Conservation (phyloP, 2,797 vertebrate species). For the Lepus townsendii region DNA sequence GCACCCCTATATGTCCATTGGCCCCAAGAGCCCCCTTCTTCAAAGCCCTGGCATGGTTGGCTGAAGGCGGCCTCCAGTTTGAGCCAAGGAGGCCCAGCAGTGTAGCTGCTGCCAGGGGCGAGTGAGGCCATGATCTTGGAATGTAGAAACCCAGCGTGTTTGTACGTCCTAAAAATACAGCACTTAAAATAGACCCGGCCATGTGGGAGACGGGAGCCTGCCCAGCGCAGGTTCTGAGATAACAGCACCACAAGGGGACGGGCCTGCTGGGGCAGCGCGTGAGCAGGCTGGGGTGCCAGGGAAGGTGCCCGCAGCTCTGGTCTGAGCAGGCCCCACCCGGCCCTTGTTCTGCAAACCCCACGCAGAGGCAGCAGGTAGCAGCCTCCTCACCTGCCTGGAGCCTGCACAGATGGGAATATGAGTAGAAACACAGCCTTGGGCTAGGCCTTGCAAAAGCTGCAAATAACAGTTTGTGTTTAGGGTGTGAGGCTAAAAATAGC, state of each 20-base stretch:
- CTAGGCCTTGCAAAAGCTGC: constrained; percentile 71
- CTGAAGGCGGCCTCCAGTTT: constrained; percentile 15
- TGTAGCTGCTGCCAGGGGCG: not conserved
- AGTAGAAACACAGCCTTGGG: not conserved
- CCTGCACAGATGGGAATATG: not conserved
- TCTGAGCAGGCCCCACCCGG: not conserved
- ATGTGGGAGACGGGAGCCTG: constrained; percentile 7
- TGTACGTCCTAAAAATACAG: constrained; percentile 71
- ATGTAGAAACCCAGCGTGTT: constrained; percentile 14
- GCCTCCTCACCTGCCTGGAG: not conserved
- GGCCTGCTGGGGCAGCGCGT: not conserved
- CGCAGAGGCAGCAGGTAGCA: not conserved
- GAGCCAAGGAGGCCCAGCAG: not conserved
- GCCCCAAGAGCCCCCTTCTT: not conserved
- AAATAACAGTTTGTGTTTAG: constrained; percentile 78
- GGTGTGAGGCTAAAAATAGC: constrained; percentile 77
- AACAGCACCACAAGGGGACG: fast-evolving
- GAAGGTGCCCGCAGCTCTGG: not conserved
- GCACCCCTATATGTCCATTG: fast-evolving
- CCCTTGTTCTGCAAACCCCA: not conserved
- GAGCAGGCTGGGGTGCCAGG: fast-evolving
- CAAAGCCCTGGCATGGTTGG: not conserved
- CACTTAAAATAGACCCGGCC: constrained; percentile 68
- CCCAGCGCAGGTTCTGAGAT: not conserved
- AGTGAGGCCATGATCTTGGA: constrained; percentile 36